Evolutionary conservation across 1,140 invertebrate species (phyloP).

Genomic region (Ctenoplectra terminalis): DNA sequence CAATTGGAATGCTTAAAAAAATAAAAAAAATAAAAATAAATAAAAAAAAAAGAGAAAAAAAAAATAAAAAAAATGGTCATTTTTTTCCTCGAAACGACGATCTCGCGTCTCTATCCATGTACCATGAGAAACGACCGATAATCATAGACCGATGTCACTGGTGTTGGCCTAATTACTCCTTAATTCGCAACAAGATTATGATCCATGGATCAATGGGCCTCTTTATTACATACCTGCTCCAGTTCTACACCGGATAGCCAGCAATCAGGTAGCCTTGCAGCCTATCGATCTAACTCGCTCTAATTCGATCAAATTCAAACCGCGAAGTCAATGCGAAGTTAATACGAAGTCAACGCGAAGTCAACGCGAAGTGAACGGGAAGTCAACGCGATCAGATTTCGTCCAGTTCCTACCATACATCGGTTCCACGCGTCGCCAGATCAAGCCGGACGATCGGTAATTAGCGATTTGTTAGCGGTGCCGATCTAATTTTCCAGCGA

Average conservation of each 20-base stretch:
- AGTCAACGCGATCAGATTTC: background rate
- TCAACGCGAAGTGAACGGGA: too few species aligned
- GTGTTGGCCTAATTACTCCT: background rate
- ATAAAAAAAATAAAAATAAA: too few species aligned
- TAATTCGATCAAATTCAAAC: constrained; percentile 27
- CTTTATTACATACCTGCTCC: constrained; percentile 21
- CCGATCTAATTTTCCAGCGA: constrained; percentile 54
- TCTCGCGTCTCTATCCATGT: background rate
- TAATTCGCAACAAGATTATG: constrained; percentile 25
- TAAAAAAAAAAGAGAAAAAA: too few species aligned
- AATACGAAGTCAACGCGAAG: background rate
- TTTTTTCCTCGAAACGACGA: background rate
- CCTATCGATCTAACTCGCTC: constrained; percentile 20
- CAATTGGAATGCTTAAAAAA: background rate
- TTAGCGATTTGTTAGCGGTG: constrained; percentile 46
- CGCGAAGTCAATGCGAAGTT: too few species aligned
- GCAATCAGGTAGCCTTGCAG: constrained; percentile 2
- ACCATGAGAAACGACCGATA: background rate
- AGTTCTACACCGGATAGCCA: background rate
- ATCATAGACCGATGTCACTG: background rate
- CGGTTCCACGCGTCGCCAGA: background rate
- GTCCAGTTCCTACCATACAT: background rate
- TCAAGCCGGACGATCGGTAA: constrained; percentile 26
- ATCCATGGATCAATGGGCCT: background rate
- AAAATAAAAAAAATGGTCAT: too few species aligned